Base-by-base conservation (phyloP, 2,797 vertebrate species). In the Gadopsis bispinosus region DNA sequence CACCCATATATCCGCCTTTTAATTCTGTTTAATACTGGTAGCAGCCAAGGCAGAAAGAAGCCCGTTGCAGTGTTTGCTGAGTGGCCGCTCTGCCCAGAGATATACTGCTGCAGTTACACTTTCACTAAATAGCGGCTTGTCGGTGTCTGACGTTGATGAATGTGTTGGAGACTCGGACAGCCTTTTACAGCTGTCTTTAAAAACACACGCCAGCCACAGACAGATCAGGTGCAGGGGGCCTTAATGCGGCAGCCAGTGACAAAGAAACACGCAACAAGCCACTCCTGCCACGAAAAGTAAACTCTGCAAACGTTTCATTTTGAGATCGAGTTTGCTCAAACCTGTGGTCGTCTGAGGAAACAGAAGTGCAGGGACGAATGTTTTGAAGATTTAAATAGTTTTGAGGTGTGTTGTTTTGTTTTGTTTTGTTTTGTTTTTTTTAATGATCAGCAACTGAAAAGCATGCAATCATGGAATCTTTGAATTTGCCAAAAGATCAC, bases 71-170 rank as follows among this genome's bases (percentile, higher is more conserved):
- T 91, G 87, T 93, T 87, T 90, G 89, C 89, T 91, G 91, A 92
- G 88, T 90, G 87, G 84, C 63, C 85, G 84, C 85, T 89, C 88
- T 89, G 85, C 85, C 78, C 82, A 80, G 75, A 92, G 91, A 93
- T 94, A 92, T 89, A 91, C 93, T 93, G 81, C 83, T 81, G 85
- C 89, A 85, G 91, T 85, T 94, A 92, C 90, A 91, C 88, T 95
- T 91, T 90, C 89, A 92, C 88, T 83, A 93, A 94, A 94, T 88
- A 94, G 93, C 91, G 87, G 75, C 89, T 90, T 90, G 88, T 85
- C 91, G 88, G 87, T 78, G 90, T 90, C 87, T 96, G 95, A 96
- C 94, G 89, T 88, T 96, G 96, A 96, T 93, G 95, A 96, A 96
- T 94, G 94, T 91, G 84, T 74, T 86, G 89, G 90, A 93, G 92